Evolutionary conservation across 2,113 vertebrate genomes (phyloP), one percentile per base, ranked within the genome.

Genomic region (Oreochromis tanganicae): DNA sequence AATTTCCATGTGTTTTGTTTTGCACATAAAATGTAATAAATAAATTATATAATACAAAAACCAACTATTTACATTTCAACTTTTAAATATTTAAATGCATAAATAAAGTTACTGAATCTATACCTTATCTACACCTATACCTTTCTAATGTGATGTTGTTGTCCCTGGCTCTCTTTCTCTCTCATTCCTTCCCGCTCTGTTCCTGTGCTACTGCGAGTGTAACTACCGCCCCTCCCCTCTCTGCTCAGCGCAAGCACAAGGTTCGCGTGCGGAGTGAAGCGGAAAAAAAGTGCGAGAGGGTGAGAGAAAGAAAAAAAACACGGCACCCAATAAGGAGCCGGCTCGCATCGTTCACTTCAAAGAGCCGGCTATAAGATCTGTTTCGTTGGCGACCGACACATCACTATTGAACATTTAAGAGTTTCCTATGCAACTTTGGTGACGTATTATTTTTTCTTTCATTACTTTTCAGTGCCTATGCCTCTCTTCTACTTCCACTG

Each of bases 201-300:
- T 55, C n/a, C 54, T 55, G n/a, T 24, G 54, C n/a, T 55, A 24
- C n/a, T 24, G 52, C 0, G 0, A 55, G 3, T 55, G 54, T 12
- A 24, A 55, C 10, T 0, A 55, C 0, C 10, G 54, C 5, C n/a
- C 54, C 54, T 24, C 2, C 54, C 54, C 1, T 2, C 54, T 56
- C 54, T 56, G 54, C 54, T 0, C n/a, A 56, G 54, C 0, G 3
- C 54, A 55, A 55, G n/a, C 54, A 55, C 54, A 24, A 13, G 54
- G 10, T 9, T 55, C 0, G 0, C 0, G 1, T 6, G 5, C 0
- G 2, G 10, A 6, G 54, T 55, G 54, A 24, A 12, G 54, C 54
- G 3, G 2, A 0, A 1, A 12, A 6, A 5, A 55, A 55, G 10
- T 24, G 54, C 0, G 54, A 55, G 10, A 10, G 50, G 41, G 1